Base-by-base conservation (phyloP, 2,888 invertebrate species). In the Idaea aversata region DNA sequence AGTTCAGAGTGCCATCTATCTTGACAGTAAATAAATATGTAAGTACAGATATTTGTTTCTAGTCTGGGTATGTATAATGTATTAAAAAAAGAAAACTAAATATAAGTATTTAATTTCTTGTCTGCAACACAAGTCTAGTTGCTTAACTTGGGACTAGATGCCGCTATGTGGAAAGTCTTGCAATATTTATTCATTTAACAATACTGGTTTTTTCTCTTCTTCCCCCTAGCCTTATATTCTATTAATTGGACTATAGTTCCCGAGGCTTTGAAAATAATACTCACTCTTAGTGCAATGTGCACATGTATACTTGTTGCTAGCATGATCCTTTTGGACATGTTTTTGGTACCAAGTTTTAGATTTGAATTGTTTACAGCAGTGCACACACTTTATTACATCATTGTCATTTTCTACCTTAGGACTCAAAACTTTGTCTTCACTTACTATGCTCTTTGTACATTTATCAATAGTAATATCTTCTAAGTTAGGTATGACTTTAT, bases 301-400 rank as follows among this genome's bases (percentile, higher is more conserved):
- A 72, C 92, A 92, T 6, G 67, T 70, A 75, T 81, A 86, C 65
- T 85, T 85, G 59, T 77, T 79, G 0, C 82, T 82, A 0, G 79
- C 78, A 68, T 91, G 90, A 65, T 86, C 88, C 57, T 86, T 90
- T 57, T 82, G 79, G 78, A 90, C 81, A 63, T 92, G 91, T 65
- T 88, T 90, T 34, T 75, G 75, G 65, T 86, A 88, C 91, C 92
- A 91, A 6, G 84, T 79, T 64, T 88, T 87, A 0, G 89, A 87
- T 4, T 73, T 79, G 68, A 91, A 92, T 10, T 71, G 73, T 67
- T 87, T 91, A 10, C 75, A 76, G 68, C 91, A 92, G 15, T 84
- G 66, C 0, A 82, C 75, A 70, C 91, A 92, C 6, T 34, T 59
- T 34, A 59, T 59, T 0, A 82, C 63, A 76, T 81, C 80, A 65